These are phyloP conservation scores for Anas platyrhynchos DNA, from an alignment of 2,113 vertebrate genomes.

Conservation along the genomic window DNA sequence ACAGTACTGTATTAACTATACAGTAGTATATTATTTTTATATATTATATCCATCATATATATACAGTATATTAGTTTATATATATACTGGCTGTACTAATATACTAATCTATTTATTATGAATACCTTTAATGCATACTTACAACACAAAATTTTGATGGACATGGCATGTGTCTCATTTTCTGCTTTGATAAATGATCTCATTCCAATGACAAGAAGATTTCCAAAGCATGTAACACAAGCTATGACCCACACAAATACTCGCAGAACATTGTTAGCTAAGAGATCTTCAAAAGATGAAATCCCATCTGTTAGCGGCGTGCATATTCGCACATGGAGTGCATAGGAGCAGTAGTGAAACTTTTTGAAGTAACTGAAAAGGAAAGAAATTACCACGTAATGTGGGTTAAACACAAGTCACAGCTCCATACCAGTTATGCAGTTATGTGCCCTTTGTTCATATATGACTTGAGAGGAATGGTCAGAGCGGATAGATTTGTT, in stretches of 20 bases:
- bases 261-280: constrained; percentile 84
- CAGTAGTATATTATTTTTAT: background rate
- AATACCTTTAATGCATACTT: constrained; percentile 30
- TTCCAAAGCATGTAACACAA: constrained; percentile 86
- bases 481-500: background rate
- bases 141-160: constrained; percentile 89
- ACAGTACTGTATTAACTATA: background rate
- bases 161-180: constrained; percentile 82
- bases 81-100: background rate
- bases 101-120: background rate
- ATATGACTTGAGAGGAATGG: background rate
- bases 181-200: constrained; percentile 85
- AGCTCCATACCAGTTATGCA: background rate
- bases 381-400: constrained; percentile 28
- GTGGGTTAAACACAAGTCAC: background rate
- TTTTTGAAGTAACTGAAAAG: constrained; percentile 84
- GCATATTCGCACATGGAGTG: constrained; percentile 82
- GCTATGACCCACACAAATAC: constrained; percentile 89
- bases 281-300: constrained; percentile 87
- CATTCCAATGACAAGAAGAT: constrained; percentile 88
- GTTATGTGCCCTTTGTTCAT: background rate
- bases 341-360: constrained; percentile 87
- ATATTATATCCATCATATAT: background rate
- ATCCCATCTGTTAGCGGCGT: constrained; percentile 86
- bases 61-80: background rate